Base-by-base conservation (phyloP, 2,797 vertebrate genomes). In the Crax fasciolata region DNA sequence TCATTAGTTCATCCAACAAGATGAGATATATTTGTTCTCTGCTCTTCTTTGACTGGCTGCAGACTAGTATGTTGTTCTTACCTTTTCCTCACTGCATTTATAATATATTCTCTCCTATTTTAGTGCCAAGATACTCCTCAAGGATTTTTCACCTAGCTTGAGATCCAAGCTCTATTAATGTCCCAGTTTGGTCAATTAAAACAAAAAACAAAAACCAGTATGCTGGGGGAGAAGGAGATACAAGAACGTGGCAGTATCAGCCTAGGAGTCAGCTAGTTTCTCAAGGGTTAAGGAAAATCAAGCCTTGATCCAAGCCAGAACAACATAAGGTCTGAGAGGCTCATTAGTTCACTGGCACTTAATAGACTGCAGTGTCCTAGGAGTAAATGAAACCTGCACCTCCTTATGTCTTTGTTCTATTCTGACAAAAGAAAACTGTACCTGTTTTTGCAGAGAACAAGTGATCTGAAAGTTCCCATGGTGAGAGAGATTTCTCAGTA, bases 341-440 rank as follows among this genome's bases (percentile, higher is more conserved):
- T 98, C 98, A 98, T 98, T 98, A 98, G 97, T 97, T 98, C 97
- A 97, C 97, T 98, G 98, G 98, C 98, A 97, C 97, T 94, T 93
- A 85, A 94, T 85, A 86, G 94, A 70, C 93, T 89, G 70, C 88
- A 5, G 67, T 80, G 97, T 98, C 98, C 98, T 98, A 83, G 96
- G 97, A 98, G 96, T 97, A 97, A 97, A 97, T 67, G 97, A 96
- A 97, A 97, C 97, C 98, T 97, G 97, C 95, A 93, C 96, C 94
- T 98, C 97, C 97, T 97, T 93, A 84, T 97, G 97, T 66, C 97
- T 97, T 97, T 98, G 97, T 98, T 97, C 97, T 97, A 16, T 59
- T 96, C 96, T 94, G 94, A 97, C 97, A 97, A 97, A 97, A 97
- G 97, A 97, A 97, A 98, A 97, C 96, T 96, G 96, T 96, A 96